These are phyloP conservation scores for Drosophila seguyi DNA, from an alignment of 1,140 invertebrate genomes.

Conservation along the genomic window DNA sequence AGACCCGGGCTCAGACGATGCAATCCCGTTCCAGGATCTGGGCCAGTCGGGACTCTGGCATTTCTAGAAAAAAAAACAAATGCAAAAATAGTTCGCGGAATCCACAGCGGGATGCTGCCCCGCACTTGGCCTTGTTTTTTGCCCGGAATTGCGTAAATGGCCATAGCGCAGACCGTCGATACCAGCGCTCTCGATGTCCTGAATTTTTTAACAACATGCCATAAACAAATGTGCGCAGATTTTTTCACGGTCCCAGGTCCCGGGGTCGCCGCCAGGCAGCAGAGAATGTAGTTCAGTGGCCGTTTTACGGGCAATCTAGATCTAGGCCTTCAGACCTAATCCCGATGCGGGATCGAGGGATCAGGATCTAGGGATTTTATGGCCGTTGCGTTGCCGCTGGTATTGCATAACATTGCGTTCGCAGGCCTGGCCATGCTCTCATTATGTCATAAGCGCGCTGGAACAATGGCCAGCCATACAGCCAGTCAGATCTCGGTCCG, in stretches of 20 bases:
- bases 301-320: conserved; percentile 72
- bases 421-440: conserved; percentile 42
- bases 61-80: conserved; percentile 54
- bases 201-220: conserved; percentile 74
- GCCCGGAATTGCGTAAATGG: conserved; percentile 61
- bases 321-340: conserved; percentile 37
- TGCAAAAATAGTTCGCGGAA: conserved; percentile 52
- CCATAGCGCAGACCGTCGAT: neutral
- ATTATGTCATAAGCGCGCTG: conserved; percentile 71
- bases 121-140: conserved; percentile 62
- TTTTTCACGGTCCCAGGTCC: conserved; percentile 40
- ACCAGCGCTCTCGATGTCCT: conserved; percentile 65
- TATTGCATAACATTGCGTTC: conserved; percentile 80
- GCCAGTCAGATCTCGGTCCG: conserved; percentile 25
- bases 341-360: conserved; percentile 1
- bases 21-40: conserved; percentile 24
- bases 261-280: conserved; percentile 8
- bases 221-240: conserved; percentile 63
- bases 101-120: conserved; percentile 35
- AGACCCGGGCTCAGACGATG: conserved; percentile 18
- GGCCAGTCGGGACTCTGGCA: neutral
- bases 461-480: conserved; percentile 48
- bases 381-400: conserved; percentile 32
- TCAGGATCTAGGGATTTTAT: conserved; percentile 54
- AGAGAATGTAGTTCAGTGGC: conserved; percentile 49